A percentile compares a stretch with the other conserved stretches of the same genome.
phyloP scores from a whole-genome alignment of 2,797 vertebrate genomes.

The Gallinago stenura region DNA sequence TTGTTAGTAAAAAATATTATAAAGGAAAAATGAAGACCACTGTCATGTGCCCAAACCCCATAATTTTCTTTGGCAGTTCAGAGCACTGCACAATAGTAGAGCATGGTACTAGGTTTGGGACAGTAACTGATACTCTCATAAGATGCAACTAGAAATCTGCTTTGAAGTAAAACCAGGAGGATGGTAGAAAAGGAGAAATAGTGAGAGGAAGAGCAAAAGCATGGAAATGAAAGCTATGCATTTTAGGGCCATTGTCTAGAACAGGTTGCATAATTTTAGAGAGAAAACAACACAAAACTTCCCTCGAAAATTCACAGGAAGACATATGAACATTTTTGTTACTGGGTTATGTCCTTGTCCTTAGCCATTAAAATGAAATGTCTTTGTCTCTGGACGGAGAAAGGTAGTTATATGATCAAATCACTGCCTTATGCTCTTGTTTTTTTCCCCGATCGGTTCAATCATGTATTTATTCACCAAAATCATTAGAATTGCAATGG shows the following conservation, averaged over 20 bases:
- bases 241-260: not conserved
- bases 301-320: not conserved
- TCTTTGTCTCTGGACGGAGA: not conserved
- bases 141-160: not conserved
- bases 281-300: not conserved
- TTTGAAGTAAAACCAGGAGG: not conserved
- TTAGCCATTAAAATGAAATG: not conserved
- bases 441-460: not conserved
- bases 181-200: not conserved
- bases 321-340: not conserved
- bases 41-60: not conserved
- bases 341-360: not conserved
- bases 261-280: not conserved
- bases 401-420: not conserved
- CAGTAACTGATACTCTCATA: not conserved
- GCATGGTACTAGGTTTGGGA: not conserved
- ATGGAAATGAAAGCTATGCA: not conserved
- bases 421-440: slow-evolving; percentile 28
- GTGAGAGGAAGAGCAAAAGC: not conserved
- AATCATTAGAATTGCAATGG: slow-evolving; percentile 62
- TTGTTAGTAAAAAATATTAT: not conserved
- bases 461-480: slow-evolving; percentile 51
- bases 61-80: not conserved
- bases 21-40: not conserved
- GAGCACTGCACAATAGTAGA: not conserved